phyloP scores from a whole-genome alignment of 53 echinoderm and acorn worm genomes.

The Hippasteria phrygiana region DNA sequence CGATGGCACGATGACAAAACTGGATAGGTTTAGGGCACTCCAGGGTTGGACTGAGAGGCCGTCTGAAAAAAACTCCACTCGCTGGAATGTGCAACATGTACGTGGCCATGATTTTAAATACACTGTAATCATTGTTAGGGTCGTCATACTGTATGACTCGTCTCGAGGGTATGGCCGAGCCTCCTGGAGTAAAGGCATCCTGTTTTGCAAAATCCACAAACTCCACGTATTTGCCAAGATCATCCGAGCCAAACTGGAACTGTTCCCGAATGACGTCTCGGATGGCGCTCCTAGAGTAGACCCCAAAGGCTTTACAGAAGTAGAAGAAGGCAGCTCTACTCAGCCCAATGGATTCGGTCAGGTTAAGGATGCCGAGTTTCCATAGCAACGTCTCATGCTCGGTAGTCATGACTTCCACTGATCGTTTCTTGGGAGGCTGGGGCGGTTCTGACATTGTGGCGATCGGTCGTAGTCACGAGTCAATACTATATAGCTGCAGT shows the following conservation, averaged over 20 bases:
- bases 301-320: slow-evolving; percentile 58
- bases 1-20: slow-evolving; percentile 29
- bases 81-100: slow-evolving; percentile 47
- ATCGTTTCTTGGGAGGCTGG: not conserved
- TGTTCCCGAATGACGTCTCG: slow-evolving; percentile 48
- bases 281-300: slow-evolving; percentile 34
- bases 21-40: slow-evolving; percentile 5
- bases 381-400: slow-evolving; percentile 32
- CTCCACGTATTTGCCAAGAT: slow-evolving; percentile 27
- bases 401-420: slow-evolving; percentile 8
- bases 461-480: not conserved
- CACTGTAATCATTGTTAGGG: slow-evolving; percentile 34
- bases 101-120: slow-evolving; percentile 47
- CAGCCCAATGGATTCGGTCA: slow-evolving; percentile 27
- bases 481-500: too few relatives aligned
- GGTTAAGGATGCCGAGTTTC: slow-evolving; percentile 27
- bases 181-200: not conserved
- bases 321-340: slow-evolving; percentile 51
- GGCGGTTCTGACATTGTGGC: not conserved
- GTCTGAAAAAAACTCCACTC: slow-evolving; percentile 32
- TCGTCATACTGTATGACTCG: slow-evolving; percentile 52
- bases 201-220: slow-evolving; percentile 37
- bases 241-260: slow-evolving; percentile 44
- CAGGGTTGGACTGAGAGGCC: not conserved
- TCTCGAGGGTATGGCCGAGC: not conserved